A percentile compares a stretch with the other conserved stretches of the same genome.
phyloP scores from a whole-genome alignment of 2,888 invertebrate genomes.

The Philhelius pedissequus region DNA sequence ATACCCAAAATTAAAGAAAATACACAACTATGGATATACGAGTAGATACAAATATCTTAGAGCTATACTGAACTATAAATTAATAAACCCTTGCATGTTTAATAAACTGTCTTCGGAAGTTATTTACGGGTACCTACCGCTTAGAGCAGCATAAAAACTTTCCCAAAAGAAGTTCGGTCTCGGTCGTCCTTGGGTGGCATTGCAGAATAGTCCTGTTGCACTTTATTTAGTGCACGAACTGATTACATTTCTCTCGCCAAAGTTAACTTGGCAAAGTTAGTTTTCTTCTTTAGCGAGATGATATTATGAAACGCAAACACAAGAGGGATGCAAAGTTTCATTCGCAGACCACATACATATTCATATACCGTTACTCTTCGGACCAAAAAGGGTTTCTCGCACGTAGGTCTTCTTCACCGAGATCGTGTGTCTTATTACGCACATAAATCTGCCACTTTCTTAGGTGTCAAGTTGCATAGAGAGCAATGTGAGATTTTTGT shows the following conservation, averaged over 20 bases:
- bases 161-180: constrained; percentile 28
- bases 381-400: not conserved
- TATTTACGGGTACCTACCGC: constrained; percentile 52
- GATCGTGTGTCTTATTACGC: constrained; percentile 62
- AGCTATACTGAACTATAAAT: constrained; percentile 45
- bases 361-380: not conserved
- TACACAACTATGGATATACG: no score
- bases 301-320: not conserved
- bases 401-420: not conserved
- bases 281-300: constrained; percentile 7
- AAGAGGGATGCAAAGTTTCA: constrained; percentile 43
- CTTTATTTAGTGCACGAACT: constrained; percentile 62
- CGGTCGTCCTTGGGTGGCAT: constrained; percentile 25
- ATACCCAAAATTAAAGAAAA: constrained; percentile 5
- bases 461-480: constrained; percentile 65
- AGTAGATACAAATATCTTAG: not conserved
- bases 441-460: constrained; percentile 67
- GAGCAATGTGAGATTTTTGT: constrained; percentile 65
- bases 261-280: constrained; percentile 62
- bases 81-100: constrained; percentile 65
- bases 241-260: constrained; percentile 52
- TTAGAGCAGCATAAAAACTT: constrained; percentile 51
- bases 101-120: constrained; percentile 64
- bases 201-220: constrained; percentile 56
- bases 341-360: constrained; percentile 54